Percentiles rank a stretch among this genome's conserved stretches.
phyloP scores from a whole-genome alignment of 2,113 vertebrate species.

The Ptychochromis oligacanthus region DNA sequence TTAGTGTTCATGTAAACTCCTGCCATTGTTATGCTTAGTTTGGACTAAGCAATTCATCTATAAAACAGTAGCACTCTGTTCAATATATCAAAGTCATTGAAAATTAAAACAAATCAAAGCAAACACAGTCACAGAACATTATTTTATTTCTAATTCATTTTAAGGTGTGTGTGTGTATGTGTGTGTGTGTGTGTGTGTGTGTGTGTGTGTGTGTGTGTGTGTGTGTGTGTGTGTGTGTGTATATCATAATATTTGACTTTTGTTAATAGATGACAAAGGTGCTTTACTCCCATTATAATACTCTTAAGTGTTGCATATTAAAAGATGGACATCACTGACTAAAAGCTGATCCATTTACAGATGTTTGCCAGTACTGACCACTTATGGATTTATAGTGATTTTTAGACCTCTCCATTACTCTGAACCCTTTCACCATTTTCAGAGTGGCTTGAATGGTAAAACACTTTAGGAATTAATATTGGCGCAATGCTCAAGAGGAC shows the following conservation, averaged over 20 bases:
- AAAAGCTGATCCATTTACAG: background rate
- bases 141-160: background rate
- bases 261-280: background rate
- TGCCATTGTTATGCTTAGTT: background rate
- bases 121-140: background rate
- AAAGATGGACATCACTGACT: background rate
- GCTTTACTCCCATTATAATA: background rate
- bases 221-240: background rate
- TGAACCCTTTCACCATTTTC: background rate
- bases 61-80: background rate
- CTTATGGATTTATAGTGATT: background rate
- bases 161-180: background rate
- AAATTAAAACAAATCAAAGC: background rate
- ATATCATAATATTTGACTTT: background rate
- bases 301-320: slow-evolving; percentile 6
- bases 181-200: background rate
- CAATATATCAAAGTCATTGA: background rate
- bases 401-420: background rate
- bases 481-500: background rate
- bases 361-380: background rate
- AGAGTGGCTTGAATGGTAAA: background rate
- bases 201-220: too few species aligned
- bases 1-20: background rate
- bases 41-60: background rate
- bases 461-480: background rate